phyloP scores from a whole-genome alignment of 2,113 vertebrate genomes.

The Notarius lentiginosus region DNA sequence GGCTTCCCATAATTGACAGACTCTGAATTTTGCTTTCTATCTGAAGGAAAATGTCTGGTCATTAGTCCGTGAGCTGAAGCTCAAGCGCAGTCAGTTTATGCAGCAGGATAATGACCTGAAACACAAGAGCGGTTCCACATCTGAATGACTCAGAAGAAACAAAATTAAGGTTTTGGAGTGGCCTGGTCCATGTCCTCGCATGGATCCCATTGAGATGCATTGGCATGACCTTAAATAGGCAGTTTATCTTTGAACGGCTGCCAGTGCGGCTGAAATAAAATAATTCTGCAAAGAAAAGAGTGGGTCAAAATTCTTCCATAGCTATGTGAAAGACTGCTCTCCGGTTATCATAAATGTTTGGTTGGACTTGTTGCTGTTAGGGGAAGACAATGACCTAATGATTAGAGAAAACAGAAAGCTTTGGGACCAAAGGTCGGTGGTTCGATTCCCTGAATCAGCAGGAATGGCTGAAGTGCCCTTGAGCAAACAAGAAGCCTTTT shows the following conservation, averaged over 20 bases:
- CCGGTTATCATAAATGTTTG: background rate
- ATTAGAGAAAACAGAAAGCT: too few relatives aligned
- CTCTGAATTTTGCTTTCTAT: too few relatives aligned
- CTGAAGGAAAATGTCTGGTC: background rate
- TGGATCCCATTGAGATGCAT: background rate
- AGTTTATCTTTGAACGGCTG: background rate
- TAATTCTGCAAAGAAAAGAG: background rate
- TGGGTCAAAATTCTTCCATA: background rate
- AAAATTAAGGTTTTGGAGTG: too few relatives aligned
- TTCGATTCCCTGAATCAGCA: too few relatives aligned
- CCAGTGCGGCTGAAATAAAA: background rate
- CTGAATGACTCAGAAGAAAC: background rate
- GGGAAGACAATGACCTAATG: too few relatives aligned
- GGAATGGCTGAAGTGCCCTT: too few relatives aligned
- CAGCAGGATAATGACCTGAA: too few relatives aligned
- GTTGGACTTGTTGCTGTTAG: background rate
- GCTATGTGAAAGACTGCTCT: background rate
- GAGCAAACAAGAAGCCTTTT: too few relatives aligned
- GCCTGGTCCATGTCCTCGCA: background rate
- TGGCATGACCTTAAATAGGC: background rate
- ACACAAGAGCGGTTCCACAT: too few relatives aligned
- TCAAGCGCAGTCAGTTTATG: background rate
- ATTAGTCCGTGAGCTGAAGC: background rate
- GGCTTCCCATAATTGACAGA: too few relatives aligned
- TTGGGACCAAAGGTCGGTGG: too few relatives aligned